Evolutionary conservation across 2,888 invertebrate species (phyloP).

Genomic region (Agrotis ipsilon): DNA sequence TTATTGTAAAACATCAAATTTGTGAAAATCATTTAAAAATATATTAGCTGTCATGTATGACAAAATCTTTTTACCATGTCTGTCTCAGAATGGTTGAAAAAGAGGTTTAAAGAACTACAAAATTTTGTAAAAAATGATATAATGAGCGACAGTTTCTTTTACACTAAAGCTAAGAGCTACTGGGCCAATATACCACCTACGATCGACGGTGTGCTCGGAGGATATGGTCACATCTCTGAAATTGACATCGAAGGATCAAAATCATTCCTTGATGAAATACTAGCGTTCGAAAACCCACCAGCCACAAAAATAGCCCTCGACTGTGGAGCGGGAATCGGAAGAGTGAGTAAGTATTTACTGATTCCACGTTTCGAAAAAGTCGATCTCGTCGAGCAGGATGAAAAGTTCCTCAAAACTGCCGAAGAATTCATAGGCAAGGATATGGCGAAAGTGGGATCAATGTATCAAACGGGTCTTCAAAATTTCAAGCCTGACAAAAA

Average conservation of each 20-base stretch:
- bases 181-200: conserved; percentile 97
- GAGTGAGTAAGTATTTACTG: conserved; percentile 96
- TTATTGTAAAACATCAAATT: not conserved
- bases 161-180: conserved; percentile 94
- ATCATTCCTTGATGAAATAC: conserved; percentile 92
- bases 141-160: conserved; percentile 88
- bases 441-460: conserved; percentile 92
- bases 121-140: conserved; percentile 37
- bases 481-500: conserved; percentile 37
- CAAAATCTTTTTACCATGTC: conserved; percentile 10
- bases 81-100: conserved; percentile 24
- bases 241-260: conserved; percentile 97
- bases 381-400: conserved; percentile 98
- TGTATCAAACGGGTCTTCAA: conserved; percentile 92
- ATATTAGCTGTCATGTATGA: not conserved
- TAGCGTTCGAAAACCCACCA: conserved; percentile 86
- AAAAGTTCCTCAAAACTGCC: conserved; percentile 95
- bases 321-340: conserved; percentile 99
- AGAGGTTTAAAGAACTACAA: not conserved
- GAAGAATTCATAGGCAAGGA: conserved; percentile 85
- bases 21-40: not conserved
- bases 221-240: conserved; percentile 96
- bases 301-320: conserved; percentile 94
- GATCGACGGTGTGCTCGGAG: conserved; percentile 98
- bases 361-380: conserved; percentile 95